Evolutionary conservation across 2,797 vertebrate genomes (phyloP).

Genomic region (Sebastes taczanowskii): DNA sequence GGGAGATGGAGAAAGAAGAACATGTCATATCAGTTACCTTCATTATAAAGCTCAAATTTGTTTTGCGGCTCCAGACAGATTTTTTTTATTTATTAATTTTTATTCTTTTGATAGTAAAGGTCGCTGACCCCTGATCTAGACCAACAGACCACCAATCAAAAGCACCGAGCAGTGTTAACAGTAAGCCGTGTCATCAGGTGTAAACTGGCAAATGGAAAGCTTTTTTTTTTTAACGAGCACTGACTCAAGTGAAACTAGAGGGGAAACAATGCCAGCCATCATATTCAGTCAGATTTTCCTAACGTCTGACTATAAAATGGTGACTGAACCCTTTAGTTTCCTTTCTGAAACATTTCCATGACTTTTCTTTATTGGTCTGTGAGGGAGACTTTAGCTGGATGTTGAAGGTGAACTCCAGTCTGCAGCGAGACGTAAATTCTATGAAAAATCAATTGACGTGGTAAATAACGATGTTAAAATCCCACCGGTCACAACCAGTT

Average conservation of each 20-base stretch:
- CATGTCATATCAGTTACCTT: no score
- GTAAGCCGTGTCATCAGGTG: not conserved
- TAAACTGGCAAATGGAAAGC: conserved; percentile 16
- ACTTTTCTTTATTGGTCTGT: conserved; percentile 59
- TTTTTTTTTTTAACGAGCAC: conserved; percentile 7
- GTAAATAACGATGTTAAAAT: not conserved
- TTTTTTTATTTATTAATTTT: no score
- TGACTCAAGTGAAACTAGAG: conserved; percentile 1
- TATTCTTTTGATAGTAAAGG: no score
- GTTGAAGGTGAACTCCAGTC: not conserved
- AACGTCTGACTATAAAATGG: conserved; percentile 2
- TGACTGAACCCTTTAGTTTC: conserved; percentile 12
- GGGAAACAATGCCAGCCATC: conserved; percentile 9
- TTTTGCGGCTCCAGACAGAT: no score
- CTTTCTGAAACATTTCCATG: conserved; percentile 48
- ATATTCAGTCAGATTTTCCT: conserved; percentile 49
- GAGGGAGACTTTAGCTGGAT: conserved; percentile 15
- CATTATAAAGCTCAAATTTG: no score
- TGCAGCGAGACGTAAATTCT: not conserved
- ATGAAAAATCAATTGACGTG: not conserved
- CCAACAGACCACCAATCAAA: not conserved
- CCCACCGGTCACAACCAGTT: not conserved
- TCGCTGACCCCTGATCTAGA: not conserved
- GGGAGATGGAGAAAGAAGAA: no score
- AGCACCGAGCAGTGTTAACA: not conserved